phyloP scores from a whole-genome alignment of 2,113 vertebrate species.

The Sialia sialis region DNA sequence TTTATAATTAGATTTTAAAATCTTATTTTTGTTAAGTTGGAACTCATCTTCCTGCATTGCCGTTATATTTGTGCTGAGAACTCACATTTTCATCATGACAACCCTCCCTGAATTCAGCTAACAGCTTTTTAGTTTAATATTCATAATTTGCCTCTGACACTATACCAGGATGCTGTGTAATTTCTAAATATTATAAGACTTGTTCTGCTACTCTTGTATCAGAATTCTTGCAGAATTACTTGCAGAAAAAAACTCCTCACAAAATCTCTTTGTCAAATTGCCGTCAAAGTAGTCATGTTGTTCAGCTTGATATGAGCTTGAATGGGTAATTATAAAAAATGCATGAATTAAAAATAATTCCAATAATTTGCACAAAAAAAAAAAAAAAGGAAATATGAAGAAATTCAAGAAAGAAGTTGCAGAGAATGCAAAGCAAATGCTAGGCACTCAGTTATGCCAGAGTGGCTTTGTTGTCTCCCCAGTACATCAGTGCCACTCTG shows the following conservation, averaged over 20 bases:
- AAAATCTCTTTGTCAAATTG: background rate
- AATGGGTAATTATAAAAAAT: background rate
- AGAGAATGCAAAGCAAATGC: background rate
- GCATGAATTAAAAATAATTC: background rate
- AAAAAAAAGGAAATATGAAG: background rate
- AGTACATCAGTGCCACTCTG: slow-evolving; percentile 2
- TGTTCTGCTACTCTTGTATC: background rate
- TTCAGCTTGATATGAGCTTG: background rate
- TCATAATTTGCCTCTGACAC: background rate
- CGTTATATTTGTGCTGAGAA: background rate
- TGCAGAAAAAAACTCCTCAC: background rate
- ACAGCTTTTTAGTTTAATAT: background rate
- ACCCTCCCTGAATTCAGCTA: background rate
- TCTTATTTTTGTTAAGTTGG: background rate
- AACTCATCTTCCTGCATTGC: background rate
- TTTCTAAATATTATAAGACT: background rate
- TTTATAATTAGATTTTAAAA: slow-evolving; percentile 7
- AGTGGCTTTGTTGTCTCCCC: background rate
- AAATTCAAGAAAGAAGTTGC: background rate
- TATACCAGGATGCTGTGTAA: background rate
- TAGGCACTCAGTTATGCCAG: background rate
- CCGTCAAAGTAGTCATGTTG: background rate
- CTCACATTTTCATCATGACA: background rate
- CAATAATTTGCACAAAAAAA: background rate
- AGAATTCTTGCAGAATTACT: background rate